Conservation (phyloP, 1,140 invertebrate species). For the Phenacoccus solenopsis region DNA sequence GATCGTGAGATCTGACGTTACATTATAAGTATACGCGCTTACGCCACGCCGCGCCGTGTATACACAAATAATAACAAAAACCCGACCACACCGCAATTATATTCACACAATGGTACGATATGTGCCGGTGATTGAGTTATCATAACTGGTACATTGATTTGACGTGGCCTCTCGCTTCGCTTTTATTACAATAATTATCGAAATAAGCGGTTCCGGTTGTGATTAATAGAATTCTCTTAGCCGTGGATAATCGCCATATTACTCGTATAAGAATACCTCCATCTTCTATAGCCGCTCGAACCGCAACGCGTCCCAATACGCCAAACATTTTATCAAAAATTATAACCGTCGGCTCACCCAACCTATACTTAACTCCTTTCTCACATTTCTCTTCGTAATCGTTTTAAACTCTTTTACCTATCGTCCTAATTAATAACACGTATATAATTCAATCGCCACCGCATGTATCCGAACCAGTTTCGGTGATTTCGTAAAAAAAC, state of each 20-base stretch:
- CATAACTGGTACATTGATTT: neutral
- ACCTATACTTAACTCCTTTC: neutral
- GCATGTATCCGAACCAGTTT: too few species aligned
- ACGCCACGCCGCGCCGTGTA: neutral
- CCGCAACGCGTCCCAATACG: neutral
- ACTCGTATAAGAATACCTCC: neutral
- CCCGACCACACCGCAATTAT: neutral
- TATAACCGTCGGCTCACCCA: neutral
- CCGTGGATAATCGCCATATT: slow-evolving; percentile 3
- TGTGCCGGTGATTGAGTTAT: slow-evolving; percentile 2
- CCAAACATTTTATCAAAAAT: neutral
- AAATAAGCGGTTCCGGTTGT: slow-evolving; percentile 16
- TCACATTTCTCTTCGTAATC: neutral
- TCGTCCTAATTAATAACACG: too few species aligned
- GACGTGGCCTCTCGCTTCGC: neutral
- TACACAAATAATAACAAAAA: neutral
- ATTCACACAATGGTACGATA: neutral
- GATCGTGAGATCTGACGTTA: neutral
- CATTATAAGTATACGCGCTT: neutral
- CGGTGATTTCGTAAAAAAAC: too few species aligned
- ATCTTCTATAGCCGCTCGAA: neutral
- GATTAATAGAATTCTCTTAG: slow-evolving; percentile 10
- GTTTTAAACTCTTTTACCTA: neutral
- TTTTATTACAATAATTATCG: slow-evolving; percentile 11
- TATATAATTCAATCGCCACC: too few species aligned